Conservation (phyloP, 2,797 vertebrate species). For the Buceros bicornis region DNA sequence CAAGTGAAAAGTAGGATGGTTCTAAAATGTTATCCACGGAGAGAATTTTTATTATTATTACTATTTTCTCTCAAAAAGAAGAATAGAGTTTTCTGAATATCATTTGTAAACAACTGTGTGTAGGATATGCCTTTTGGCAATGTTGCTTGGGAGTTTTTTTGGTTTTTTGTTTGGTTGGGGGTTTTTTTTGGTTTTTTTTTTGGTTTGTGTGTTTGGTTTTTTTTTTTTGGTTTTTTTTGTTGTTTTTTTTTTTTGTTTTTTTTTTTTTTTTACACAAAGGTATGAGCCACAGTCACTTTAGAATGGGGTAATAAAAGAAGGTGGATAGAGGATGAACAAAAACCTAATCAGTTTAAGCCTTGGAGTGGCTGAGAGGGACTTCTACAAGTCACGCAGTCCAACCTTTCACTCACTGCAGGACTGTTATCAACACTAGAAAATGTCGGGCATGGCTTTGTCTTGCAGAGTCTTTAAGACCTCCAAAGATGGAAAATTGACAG, state of each 20-base stretch:
- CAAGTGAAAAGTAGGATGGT: neutral
- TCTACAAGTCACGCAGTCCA: neutral
- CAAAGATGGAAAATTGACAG: neutral
- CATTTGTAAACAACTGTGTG: neutral
- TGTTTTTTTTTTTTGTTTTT: too few species aligned
- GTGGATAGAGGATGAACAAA: neutral
- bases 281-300: neutral
- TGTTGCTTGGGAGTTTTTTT: fast-evolving
- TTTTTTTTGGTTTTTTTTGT: too few species aligned
- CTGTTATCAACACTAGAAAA: neutral
- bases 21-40: neutral
- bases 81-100: neutral
- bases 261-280: neutral
- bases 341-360: neutral
- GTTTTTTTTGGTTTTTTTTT: too few species aligned
- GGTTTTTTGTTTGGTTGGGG: too few species aligned
- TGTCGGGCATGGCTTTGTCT: neutral
- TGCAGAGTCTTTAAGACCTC: neutral
- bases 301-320: neutral
- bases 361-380: neutral
- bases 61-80: neutral
- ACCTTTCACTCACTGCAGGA: neutral
- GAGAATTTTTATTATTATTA: neutral
- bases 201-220: too few species aligned
- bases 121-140: neutral